Evolutionary conservation across 2,888 invertebrate species (phyloP), one percentile per base, ranked within the genome.

Genomic region (Epiblema foenella): DNA sequence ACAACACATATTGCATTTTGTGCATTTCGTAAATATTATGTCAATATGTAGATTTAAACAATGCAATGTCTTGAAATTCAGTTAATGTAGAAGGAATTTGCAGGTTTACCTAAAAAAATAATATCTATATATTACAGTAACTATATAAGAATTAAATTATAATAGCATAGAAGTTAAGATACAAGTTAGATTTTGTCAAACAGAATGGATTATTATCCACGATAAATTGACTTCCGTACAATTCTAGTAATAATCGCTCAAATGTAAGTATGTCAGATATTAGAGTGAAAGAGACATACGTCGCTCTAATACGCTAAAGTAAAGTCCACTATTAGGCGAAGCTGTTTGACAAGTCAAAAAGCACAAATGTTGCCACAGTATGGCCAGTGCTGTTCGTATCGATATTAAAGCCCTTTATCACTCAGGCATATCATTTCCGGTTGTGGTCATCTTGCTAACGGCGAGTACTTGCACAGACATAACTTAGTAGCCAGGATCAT

Each of bases 1-100:
- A 39, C 7, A 11, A 18, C 1, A 9, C 17, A 29, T 39, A 17
- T 56, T 57, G 46, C 56, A 57, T 57, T 65, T 66, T 42, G 51
- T 54, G 62, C 63, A 69, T 69, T 33, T 29, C 1, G 63, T 52
- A 37, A 63, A 20, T 63, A 12, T 2, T 37, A 64, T 20, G 39
- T 39, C 64, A 51, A 49, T 37, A 20, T 37, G 12, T 51, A 51
- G 29, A 62, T 8, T 63, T 52, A 7, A 62, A 29, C 7, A 62
- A 49, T 46, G 15, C n/a, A 20, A 42, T 8, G 3, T n/a, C 12
- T 37, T 10, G 4, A n/a, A 11, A 49, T 62, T 42, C 15, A 15
- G 20, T 54, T 12, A 18, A 12, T 56, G 29, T 59, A 59, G 20
- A 15, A 5, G 24, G n/a, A 29, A 54, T 12, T 54, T 54, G 12